Evolutionary conservation across 35 echinoderm and acorn worm genomes (phyloP).

Genomic region (Lytechinus variegatus): DNA sequence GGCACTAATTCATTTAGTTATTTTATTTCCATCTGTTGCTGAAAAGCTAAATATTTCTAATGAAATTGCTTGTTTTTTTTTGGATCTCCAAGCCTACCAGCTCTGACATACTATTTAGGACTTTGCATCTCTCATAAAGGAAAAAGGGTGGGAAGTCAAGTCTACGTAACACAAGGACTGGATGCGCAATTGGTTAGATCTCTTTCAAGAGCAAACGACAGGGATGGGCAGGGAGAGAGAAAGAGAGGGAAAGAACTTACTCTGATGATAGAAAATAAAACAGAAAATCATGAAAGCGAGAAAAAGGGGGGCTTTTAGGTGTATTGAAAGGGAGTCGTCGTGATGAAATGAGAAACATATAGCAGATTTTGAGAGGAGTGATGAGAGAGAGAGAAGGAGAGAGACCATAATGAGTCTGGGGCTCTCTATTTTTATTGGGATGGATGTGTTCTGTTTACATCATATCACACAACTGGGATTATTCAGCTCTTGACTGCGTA

Average conservation of each 20-base stretch:
- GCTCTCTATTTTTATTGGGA: not conserved
- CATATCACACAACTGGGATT: not conserved
- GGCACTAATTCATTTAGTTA: too few species aligned
- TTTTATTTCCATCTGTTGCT: too few species aligned
- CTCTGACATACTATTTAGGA: too few species aligned
- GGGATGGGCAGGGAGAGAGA: not conserved
- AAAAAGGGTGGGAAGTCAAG: not conserved
- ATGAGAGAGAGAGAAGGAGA: not conserved
- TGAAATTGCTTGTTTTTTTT: too few species aligned
- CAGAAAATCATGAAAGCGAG: too few species aligned
- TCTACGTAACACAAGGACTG: not conserved
- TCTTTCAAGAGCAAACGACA: not conserved
- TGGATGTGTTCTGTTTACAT: constrained; percentile 9
- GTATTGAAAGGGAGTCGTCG: too few species aligned
- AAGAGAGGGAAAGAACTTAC: not conserved
- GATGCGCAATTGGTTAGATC: not conserved
- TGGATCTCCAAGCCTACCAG: too few species aligned
- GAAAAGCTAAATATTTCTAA: too few species aligned
- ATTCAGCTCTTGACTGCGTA: not conserved
- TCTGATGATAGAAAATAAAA: too few species aligned
- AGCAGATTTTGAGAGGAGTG: not conserved
- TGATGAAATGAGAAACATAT: too few species aligned
- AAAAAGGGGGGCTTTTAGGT: too few species aligned
- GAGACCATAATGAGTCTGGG: not conserved
- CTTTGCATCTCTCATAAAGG: not conserved